phyloP scores from a whole-genome alignment of 2,888 invertebrate species.

The Odontocolon sp. region DNA sequence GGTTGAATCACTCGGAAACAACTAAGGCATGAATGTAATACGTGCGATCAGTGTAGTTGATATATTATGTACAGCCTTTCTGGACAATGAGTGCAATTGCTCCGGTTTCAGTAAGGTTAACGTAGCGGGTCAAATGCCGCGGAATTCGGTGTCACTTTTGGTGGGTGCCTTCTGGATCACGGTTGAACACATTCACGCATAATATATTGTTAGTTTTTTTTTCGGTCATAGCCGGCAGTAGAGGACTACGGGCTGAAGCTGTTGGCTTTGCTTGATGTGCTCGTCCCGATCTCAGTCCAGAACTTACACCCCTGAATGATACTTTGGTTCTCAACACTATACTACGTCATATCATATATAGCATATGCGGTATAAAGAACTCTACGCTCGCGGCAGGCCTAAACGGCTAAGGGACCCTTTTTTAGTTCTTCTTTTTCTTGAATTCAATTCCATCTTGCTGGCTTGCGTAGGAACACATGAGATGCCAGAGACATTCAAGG shows the following conservation, averaged over 20 bases:
- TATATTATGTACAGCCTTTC: constrained; percentile 29
- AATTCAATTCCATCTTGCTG: not conserved
- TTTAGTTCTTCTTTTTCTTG: not conserved
- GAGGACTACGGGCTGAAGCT: too few relatives aligned
- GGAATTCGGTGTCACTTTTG: constrained; percentile 78
- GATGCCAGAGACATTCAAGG: constrained; percentile 62
- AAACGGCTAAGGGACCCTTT: too few relatives aligned
- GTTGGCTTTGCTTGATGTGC: too few relatives aligned
- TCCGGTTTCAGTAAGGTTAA: constrained; percentile 78
- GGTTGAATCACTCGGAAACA: constrained; percentile 47
- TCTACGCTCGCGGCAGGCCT: too few relatives aligned
- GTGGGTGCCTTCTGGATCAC: constrained; percentile 49
- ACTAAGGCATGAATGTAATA: not conserved
- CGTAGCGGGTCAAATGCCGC: constrained; percentile 77
- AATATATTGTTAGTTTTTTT: not conserved
- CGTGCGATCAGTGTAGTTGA: not conserved
- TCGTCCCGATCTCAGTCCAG: too few relatives aligned
- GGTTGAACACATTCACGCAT: not conserved
- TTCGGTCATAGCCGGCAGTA: not conserved
- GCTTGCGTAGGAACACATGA: not conserved
- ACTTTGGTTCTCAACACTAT: not conserved
- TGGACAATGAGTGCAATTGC: constrained; percentile 78
- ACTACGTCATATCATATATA: too few relatives aligned
- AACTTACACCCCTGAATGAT: too few relatives aligned
- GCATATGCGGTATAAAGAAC: too few relatives aligned